Evolutionary conservation across 2,888 invertebrate genomes (phyloP), one percentile per base, ranked within the genome.

Genomic region (Hirudinaria manillensis): DNA sequence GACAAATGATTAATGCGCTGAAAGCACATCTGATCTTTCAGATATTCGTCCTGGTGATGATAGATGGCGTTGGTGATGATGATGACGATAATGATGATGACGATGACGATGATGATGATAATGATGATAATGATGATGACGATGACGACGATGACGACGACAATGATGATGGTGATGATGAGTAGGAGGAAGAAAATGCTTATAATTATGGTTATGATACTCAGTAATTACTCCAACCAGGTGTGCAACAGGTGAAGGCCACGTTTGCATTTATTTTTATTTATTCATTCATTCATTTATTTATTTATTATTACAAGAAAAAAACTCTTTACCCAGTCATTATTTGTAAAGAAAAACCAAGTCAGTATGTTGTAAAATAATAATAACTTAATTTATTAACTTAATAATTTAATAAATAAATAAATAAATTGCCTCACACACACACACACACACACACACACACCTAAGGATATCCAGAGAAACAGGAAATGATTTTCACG

Each of bases 361-460:
- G n/a, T n/a, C n/a, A n/a, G n/a, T n/a, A n/a, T n/a, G n/a, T n/a
- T n/a, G n/a, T n/a, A n/a, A n/a, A n/a, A n/a, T n/a, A n/a, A n/a
- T n/a, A n/a, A n/a, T n/a, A n/a, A n/a, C n/a, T n/a, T n/a, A n/a
- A n/a, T n/a, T n/a, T n/a, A n/a, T n/a, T n/a, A n/a, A n/a, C n/a
- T n/a, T n/a, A n/a, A n/a, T n/a, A n/a, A n/a, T 36, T 36, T 6
- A 36, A 36, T 36, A 36, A 6, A 6, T 36, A 6, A 13, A 21
- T 24, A 16, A 21, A 2, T 29, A n/a, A 61, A n/a, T 13, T 16
- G 21, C 7, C 24, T 1, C 29, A n/a, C 24, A 61, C 61, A 19
- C 61, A 61, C 61, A 61, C 13, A 61, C 24, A 19, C 61, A 61
- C 24, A 61, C 56, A 56, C 56, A 56, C 27, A 13, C 56, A 56